Evolutionary conservation across 2,888 invertebrate genomes (phyloP).

Genomic region (Antheraea yamamai): DNA sequence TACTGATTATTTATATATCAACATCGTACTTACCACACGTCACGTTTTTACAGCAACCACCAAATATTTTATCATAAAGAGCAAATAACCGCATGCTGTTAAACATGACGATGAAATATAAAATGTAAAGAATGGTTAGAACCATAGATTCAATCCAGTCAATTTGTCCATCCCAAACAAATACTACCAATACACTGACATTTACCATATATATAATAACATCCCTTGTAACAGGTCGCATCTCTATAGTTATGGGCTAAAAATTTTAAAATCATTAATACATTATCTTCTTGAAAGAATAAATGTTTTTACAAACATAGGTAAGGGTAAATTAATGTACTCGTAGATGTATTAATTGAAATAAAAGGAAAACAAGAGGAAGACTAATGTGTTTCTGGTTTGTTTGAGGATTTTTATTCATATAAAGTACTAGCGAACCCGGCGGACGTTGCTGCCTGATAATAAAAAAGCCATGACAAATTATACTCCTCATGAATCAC

Average conservation of each 20-base stretch:
- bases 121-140: constrained; percentile 87
- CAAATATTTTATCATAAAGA: constrained; percentile 45
- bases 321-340: too few relatives aligned
- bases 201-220: constrained; percentile 89
- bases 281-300: background rate
- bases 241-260: constrained; percentile 89
- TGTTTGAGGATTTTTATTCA: background rate
- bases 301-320: background rate
- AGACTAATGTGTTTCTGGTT: background rate
- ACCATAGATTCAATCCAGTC: constrained; percentile 90
- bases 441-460: too few relatives aligned
- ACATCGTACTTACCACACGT: constrained; percentile 13
- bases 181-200: constrained; percentile 85
- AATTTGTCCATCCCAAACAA: constrained; percentile 90
- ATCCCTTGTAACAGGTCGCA: constrained; percentile 92
- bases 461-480: too few relatives aligned
- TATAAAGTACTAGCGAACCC: background rate
- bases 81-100: constrained; percentile 80
- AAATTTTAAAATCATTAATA: constrained; percentile 25
- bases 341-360: too few relatives aligned
- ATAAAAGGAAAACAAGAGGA: too few relatives aligned
- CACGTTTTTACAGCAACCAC: constrained; percentile 21
- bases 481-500: too few relatives aligned
- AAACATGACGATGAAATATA: constrained; percentile 89
- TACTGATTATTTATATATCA: background rate